These are phyloP conservation scores for Caranx melampygus DNA, from an alignment of 2,113 vertebrate species.

Conservation along the genomic window DNA sequence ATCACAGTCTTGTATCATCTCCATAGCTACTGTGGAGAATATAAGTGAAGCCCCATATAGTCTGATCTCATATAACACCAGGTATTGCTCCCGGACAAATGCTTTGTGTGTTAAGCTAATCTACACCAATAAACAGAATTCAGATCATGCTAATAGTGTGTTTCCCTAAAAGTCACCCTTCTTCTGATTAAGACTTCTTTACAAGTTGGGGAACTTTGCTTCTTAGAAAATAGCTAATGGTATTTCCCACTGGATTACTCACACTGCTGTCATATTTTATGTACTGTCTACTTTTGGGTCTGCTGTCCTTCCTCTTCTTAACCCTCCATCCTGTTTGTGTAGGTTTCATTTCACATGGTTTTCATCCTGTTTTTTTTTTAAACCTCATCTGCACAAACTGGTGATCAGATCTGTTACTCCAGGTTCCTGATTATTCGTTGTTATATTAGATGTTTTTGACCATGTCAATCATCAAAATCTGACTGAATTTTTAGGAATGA, in stretches of 20 bases:
- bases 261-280: conserved; percentile 39
- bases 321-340: not conserved
- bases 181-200: not conserved
- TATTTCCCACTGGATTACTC: conserved; percentile 35
- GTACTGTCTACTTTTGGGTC: not conserved
- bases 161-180: not conserved
- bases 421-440: not conserved
- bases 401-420: no score
- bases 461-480: no score
- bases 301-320: conserved; percentile 13
- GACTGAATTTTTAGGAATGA: no score
- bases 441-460: not conserved
- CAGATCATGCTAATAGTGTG: not conserved
- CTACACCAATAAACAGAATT: not conserved
- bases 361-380: not conserved
- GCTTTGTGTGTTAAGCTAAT: not conserved
- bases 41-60: not conserved
- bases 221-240: conserved; percentile 27
- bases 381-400: not conserved
- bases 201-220: conserved; percentile 21
- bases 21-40: not conserved
- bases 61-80: not conserved
- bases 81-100: not conserved
- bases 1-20: not conserved
- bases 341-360: not conserved